These are phyloP conservation scores for Mya arenaria DNA, from an alignment of 1,140 invertebrate species.

Conservation along the genomic window DNA sequence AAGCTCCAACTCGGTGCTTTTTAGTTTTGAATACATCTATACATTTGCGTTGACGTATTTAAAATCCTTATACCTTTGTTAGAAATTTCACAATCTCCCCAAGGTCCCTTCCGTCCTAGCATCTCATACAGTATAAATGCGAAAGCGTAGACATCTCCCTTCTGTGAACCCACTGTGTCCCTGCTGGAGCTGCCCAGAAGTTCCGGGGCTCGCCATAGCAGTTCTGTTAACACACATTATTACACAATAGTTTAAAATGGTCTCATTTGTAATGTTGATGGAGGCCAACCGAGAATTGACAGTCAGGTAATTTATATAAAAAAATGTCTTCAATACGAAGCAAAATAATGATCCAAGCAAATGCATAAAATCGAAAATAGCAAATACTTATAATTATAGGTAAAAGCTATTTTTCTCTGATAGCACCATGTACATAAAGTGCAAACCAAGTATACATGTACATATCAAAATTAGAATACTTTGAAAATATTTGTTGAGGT, in stretches of 20 bases:
- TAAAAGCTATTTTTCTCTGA: too few relatives aligned
- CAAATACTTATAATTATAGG: too few relatives aligned
- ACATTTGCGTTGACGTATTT: too few relatives aligned
- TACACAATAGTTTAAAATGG: neutral
- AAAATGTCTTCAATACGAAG: too few relatives aligned
- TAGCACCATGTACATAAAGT: too few relatives aligned
- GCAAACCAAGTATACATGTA: too few relatives aligned
- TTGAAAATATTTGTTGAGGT: constrained; percentile 90
- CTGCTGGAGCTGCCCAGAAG: constrained; percentile 84
- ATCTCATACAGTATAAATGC: constrained; percentile 90
- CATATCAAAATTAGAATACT: too few relatives aligned
- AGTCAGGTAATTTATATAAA: too few relatives aligned
- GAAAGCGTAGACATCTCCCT: constrained; percentile 98
- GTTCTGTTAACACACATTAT: constrained; percentile 81
- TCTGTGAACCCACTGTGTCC: constrained; percentile 87
- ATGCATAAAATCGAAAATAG: too few relatives aligned
- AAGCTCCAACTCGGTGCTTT: too few relatives aligned
- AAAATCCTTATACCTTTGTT: constrained; percentile 71
- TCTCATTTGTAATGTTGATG: neutral
- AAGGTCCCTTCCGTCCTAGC: constrained; percentile 72
- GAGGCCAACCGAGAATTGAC: neutral
- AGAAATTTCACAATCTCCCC: constrained; percentile 69
- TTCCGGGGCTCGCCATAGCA: constrained; percentile 98
- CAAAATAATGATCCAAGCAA: too few relatives aligned
- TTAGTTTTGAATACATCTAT: too few relatives aligned